Conservation (phyloP, 2,113 vertebrate genomes). For the Brevimyrus niger region DNA sequence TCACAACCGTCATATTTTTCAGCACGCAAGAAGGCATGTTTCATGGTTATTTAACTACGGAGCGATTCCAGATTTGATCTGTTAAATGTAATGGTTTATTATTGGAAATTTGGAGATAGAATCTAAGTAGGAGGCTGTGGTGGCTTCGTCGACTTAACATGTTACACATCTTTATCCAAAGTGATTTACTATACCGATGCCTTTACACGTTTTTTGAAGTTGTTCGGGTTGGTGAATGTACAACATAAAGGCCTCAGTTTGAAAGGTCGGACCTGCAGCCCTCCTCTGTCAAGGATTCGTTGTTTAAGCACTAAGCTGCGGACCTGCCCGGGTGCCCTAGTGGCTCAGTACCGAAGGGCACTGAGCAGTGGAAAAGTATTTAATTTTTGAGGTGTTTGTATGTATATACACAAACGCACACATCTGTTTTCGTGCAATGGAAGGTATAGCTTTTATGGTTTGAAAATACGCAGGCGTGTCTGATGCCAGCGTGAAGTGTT, state of each 20-base stretch:
- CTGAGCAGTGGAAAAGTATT: neutral
- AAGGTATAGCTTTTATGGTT: neutral
- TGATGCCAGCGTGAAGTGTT: neutral
- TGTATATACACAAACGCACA: neutral
- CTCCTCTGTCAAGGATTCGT: neutral
- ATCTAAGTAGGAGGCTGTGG: neutral
- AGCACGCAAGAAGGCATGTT: neutral
- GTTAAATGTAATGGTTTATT: neutral
- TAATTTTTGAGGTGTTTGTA: neutral
- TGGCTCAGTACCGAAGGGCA: neutral
- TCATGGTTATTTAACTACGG: neutral
- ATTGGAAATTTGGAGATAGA: neutral
- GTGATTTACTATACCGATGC: neutral
- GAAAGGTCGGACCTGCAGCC: neutral
- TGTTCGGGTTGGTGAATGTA: neutral
- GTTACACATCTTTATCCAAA: neutral
- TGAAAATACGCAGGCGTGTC: neutral
- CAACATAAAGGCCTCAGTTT: neutral
- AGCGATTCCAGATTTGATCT: neutral
- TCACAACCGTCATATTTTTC: neutral
- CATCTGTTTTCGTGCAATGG: neutral
- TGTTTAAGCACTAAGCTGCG: neutral
- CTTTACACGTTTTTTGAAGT: neutral
- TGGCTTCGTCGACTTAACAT: neutral
- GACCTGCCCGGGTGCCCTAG: neutral